Percentiles rank a stretch among this genome's conserved stretches.
Evolutionary conservation across 2,888 invertebrate genomes (phyloP).

Genomic region (Cantharis nigra): DNA sequence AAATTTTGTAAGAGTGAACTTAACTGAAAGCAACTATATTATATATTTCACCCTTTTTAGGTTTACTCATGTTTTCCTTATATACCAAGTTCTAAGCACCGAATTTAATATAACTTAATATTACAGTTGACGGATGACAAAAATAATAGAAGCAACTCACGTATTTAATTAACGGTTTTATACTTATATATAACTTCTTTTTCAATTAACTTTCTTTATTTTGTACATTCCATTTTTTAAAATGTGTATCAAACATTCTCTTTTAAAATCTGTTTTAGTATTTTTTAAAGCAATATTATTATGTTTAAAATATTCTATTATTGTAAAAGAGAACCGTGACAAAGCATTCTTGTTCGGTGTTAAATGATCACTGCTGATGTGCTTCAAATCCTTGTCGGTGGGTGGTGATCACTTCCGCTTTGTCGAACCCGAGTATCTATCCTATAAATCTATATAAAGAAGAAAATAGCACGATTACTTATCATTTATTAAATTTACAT

Average conservation of each 20-base stretch:
- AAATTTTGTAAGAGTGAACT: too few species aligned
- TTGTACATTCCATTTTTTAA: not conserved
- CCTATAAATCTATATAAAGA: conserved; percentile 48
- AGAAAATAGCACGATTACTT: conserved; percentile 50
- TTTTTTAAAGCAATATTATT: not conserved
- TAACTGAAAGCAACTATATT: not conserved
- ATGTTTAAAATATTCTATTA: conserved; percentile 19
- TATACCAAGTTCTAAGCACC: not conserved
- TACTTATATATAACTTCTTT: conserved; percentile 12
- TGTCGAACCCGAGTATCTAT: conserved; percentile 45
- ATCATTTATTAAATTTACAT: conserved; percentile 47
- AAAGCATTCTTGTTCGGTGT: conserved; percentile 46
- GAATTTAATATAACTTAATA: not conserved
- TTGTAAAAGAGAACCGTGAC: conserved; percentile 40
- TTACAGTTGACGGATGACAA: conserved; percentile 23
- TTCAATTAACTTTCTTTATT: not conserved
- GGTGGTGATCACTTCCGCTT: conserved; percentile 48
- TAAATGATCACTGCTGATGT: conserved; percentile 46
- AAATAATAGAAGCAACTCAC: conserved; percentile 24
- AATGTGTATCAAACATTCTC: not conserved
- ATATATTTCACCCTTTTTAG: not conserved
- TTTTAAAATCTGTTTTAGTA: not conserved
- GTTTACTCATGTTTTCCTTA: not conserved
- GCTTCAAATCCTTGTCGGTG: conserved; percentile 41
- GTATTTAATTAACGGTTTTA: conserved; percentile 26